Evolutionary conservation across 2,888 invertebrate genomes (phyloP), one percentile per base, ranked within the genome.

Genomic region (Lithosia quadra): DNA sequence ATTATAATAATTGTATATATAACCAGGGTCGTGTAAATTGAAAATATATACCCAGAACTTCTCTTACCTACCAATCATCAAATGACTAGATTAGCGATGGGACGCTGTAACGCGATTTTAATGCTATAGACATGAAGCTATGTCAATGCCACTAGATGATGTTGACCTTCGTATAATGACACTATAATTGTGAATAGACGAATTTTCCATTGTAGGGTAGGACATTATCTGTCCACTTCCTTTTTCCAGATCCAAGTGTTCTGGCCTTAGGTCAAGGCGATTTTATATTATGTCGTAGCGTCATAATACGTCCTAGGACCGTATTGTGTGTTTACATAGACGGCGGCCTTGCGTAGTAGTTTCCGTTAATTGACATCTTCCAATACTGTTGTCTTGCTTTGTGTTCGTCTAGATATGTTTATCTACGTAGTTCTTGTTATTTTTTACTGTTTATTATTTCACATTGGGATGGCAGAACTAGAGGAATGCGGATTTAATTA

Each of bases 261-360:
- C 80, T 81, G 85, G 79, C 88, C 86, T 88, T 79, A 86, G 89
- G 91, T 92, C 93, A 94, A 94, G 94, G 94, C 85, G 81, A 90
- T 83, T 87, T 81, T 84, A 85, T 87, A 85, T 82, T 18, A 79
- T 86, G 86, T 86, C 86, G 82, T 85, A 84, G 81, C 78, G 80
- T 79, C 82, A 84, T 85, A 90, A 90, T 88, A 86, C 82, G 82
- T 85, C 87, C 87, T 75, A 77, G 85, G 90, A 84, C 92, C 92
- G 92, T 92, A 92, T 90, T 83, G 79, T 84, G 76, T 85, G 89
- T 91, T 92, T 90, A 92, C 90, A 91, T 92, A 90, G 91, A 86
- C 83, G 83, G 72, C 77, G 86, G 79, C 92, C 90, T 92, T 87
- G 81, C 68, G 65, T 75, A 79, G 82, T 82, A 82, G 83, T 86